Base-by-base conservation (phyloP, 2,113 vertebrate genomes). In the Chlorocebus sabaeus region DNA sequence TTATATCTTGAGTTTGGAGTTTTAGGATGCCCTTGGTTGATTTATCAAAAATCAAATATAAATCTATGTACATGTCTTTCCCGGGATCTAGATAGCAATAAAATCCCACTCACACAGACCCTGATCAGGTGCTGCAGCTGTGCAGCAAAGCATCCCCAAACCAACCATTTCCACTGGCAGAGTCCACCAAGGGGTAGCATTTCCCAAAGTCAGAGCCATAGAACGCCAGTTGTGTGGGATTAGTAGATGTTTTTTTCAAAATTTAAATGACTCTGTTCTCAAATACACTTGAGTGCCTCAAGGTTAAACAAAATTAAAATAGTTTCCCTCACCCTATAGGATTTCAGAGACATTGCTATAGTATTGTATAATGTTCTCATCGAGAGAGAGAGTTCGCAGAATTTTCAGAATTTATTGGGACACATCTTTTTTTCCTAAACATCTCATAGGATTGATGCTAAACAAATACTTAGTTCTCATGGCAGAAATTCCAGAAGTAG, bases 231-330 rank as follows among this genome's bases (percentile, higher is more conserved):
- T 86, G 32, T 55, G 14, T 61, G 32, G 35, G 27, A 61, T 96
- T 86, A 45, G 79, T 35, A 79, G 50, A 82, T 59, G n/a, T 22
- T 82, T 59, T 30, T 22, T 70, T 30, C 72, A 52, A 95, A 96
- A 96, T 55, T 35, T 57, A 90, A 87, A 92, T 78, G 13, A 80
- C 48, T 48, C 43, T 93, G 17, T 84, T 84, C 40, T 96, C 70
- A 92, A 96, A 93, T 84, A 12, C 11, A 93, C 3, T 30, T 87
- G 23, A 38, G 35, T 68, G 3, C 22, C 50, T 92, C 32, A 70
- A 90, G 55, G 6, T 89, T 92, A 87, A 96, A 92, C 35, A 93
- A 76, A 96, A 95, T 72, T 91, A 92, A 92, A 93, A 83, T 80
- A 61, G 40, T 40, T 87, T 10, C 79, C 30, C 4, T 43, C 16